Conservation (phyloP, 2,797 vertebrate genomes). For the Eulemur albifrons region DNA sequence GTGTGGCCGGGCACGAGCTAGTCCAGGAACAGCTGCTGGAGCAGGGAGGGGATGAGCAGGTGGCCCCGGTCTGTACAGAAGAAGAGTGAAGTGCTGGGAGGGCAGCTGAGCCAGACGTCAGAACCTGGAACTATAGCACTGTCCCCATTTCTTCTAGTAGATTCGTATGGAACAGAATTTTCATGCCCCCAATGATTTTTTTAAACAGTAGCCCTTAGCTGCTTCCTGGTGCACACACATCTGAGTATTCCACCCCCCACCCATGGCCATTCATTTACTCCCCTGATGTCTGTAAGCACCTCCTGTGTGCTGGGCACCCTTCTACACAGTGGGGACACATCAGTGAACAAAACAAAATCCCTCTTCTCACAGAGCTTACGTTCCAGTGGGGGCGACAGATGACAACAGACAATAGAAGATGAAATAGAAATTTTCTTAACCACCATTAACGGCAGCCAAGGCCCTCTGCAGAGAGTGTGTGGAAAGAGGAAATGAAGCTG, state of each 20-base stretch:
- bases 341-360: not conserved
- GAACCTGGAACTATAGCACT: not conserved
- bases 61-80: not conserved
- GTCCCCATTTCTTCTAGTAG: not conserved
- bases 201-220: not conserved
- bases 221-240: not conserved
- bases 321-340: not conserved
- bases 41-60: not conserved
- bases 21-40: not conserved
- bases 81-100: not conserved
- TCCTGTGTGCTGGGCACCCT: not conserved
- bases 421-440: not conserved
- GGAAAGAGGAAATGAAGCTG: not conserved
- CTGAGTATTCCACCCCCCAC: fast-evolving
- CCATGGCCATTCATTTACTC: not conserved
- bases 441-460: fast-evolving
- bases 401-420: fast-evolving
- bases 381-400: not conserved
- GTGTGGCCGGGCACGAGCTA: not conserved
- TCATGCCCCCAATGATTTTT: not conserved
- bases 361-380: not conserved
- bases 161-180: not conserved
- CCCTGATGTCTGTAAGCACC: not conserved
- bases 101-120: not conserved
- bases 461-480: not conserved